Percentiles rank a stretch among this genome's conserved stretches.
phyloP scores from a whole-genome alignment of 2,113 vertebrate genomes.

The Brachirus orientalis region DNA sequence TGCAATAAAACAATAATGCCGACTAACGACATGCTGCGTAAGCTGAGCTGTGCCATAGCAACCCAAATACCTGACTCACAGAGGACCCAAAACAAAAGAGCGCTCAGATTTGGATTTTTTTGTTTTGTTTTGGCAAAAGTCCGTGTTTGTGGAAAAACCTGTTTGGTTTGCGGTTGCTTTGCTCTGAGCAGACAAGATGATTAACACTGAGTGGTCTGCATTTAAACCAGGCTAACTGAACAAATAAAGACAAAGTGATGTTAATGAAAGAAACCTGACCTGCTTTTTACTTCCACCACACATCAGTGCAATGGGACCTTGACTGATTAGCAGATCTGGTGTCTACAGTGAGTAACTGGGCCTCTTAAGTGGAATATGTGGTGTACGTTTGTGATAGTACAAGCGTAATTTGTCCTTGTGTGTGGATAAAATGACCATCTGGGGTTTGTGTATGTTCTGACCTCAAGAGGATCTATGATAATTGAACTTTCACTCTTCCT shows the following conservation, averaged over 20 bases:
- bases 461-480: too few relatives aligned
- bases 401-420: too few relatives aligned
- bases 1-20: conserved; percentile 12
- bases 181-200: not conserved
- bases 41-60: conserved; percentile 20
- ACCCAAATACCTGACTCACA: not conserved
- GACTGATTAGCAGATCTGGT: conserved; percentile 1
- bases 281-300: conserved; percentile 18
- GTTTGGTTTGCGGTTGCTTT: not conserved
- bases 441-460: too few relatives aligned
- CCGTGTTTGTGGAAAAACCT: not conserved
- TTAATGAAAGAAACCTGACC: not conserved
- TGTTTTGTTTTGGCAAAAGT: not conserved
- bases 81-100: conserved; percentile 14
- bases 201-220: too few relatives aligned
- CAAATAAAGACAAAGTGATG: not conserved
- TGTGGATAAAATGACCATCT: too few relatives aligned
- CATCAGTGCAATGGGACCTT: not conserved
- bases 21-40: conserved; percentile 8
- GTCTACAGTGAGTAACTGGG: not conserved
- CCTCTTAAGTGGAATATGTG: too few relatives aligned
- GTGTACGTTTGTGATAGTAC: too few relatives aligned
- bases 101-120: too few relatives aligned
- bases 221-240: not conserved
- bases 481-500: not conserved